Conservation (phyloP, 2,797 vertebrate genomes). For the Yasuhikotakia modesta region DNA sequence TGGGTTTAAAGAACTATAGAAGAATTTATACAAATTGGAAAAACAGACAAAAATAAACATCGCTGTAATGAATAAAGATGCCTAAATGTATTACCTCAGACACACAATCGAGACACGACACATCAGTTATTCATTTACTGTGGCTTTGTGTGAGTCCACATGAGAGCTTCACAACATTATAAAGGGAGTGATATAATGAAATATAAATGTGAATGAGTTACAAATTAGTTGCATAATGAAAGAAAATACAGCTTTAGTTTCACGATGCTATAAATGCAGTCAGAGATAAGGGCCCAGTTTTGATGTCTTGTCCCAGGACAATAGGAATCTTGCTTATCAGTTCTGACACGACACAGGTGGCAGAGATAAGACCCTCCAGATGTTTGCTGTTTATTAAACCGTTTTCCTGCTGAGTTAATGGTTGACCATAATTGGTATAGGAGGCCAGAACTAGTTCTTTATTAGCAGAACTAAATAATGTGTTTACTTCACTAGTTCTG, state of each 20-base stretch:
- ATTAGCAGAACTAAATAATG: conserved; percentile 11
- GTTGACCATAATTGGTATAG: conserved; percentile 37
- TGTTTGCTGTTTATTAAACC: conserved; percentile 41
- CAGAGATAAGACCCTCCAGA: conserved; percentile 16
- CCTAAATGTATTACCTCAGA: background rate
- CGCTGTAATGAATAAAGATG: background rate
- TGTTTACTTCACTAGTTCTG: background rate
- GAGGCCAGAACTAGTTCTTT: conserved; percentile 22
- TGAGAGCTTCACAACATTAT: background rate
- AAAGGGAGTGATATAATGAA: background rate
- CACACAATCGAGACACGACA: background rate
- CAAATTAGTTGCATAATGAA: background rate
- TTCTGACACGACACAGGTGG: conserved; percentile 18
- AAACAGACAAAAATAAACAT: conserved; percentile 8
- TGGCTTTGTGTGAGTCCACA: background rate
- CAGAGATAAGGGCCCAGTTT: background rate
- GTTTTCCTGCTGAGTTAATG: conserved; percentile 66
- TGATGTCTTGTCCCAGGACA: background rate
- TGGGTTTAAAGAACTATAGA: background rate
- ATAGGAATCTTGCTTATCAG: background rate
- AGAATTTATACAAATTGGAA: background rate
- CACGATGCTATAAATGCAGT: background rate
- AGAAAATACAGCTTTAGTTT: background rate
- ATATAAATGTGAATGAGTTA: background rate
- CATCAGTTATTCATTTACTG: conserved; percentile 23